Base-by-base conservation (phyloP, 2,797 vertebrate species). In the Rhinichthys osculus region DNA sequence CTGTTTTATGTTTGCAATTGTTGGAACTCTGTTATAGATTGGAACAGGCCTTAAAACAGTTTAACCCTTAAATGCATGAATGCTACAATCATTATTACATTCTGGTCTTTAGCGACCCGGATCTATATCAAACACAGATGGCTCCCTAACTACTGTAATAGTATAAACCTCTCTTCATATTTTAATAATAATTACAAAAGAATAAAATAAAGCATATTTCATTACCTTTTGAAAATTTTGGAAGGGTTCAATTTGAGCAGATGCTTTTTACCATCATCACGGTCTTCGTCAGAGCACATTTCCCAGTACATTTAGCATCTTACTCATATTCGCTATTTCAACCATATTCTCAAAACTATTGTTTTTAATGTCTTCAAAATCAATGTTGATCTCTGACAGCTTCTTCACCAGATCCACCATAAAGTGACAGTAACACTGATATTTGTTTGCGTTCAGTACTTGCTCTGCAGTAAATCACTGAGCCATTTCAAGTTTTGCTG, bases 1-100 rank as follows among this genome's bases (percentile, higher is more conserved):
- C 77, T 78, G 77, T 44, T 62, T 42, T 57, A 57, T 57, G 33
- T 13, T n/a, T 77, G 21, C 11, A 57, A n/a, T 77, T 42, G 23
- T 42, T 62, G 76, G 54, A 40, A n/a, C 35, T 40, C 33, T 27
- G 27, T 27, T 27, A 27, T 27, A 27, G 27, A 27, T 27, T 27
- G 27, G 27, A 27, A 27, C 27, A 27, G 27, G 27, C 27, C 27
- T 27, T 1, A 27, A 27, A 27, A 27, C 27, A 27, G 27, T 27
- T 27, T 27, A 27, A 27, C 27, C 27, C 27, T 7, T 33, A 17
- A 66, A 66, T 30, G 27, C 62, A 64, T 30, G 27, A 30, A 64
- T 66, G 27, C 62, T 17, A 30, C 62, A 66, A 7, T 64, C 13
- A 64, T 33, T 64, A 30, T n/a, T 30, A 16, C 62, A 64, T 33